Base-by-base conservation (phyloP, 1,140 invertebrate species). In the Eupristina koningsbergeri region DNA sequence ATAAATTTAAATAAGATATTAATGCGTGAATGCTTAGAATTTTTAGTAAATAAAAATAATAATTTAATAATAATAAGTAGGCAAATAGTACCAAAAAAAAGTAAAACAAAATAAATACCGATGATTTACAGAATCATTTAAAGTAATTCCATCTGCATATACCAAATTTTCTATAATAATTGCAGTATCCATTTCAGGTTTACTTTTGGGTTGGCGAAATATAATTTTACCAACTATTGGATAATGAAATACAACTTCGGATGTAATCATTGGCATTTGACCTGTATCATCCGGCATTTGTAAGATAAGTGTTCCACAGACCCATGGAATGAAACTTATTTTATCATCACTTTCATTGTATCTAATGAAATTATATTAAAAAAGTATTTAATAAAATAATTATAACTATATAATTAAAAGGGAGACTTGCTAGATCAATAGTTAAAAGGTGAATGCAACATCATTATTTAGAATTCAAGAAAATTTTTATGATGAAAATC, bases 191-290 rank as follows among this genome's bases (percentile, higher is more conserved):
- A 95, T 94, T 93, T 95, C 95, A 0, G 96, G 95, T 88, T 96
- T 94, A 85, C 97, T 95, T 41, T 92, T 93, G 9, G 95, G 94
- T 90, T 99, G 98, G n/a, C 96, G 93, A 85, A 99, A 96, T 31
- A 98, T 92, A 73, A 98, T 95, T 85, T 95, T 93, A 0, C 98
- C 98, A 19, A 98, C 97, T 26, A 98, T 94, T 0, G 98, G 98
- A 93, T 98, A 99, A 3, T 96, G 93, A 87, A 96, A 96, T 34
- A 95, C 92, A 0, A 95, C 95, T 93, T 96, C 93, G 0, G 96
- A 96, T 2, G 96, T 96, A 47, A 94, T 92, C 91, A 97, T 95
- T 80, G 94, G 94, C 74, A 95, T 94, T 91, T 96, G 95, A 86
- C 95, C 95, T 75, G 94, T 90, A n/a, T 94, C 94, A 86, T 95